These are phyloP conservation scores for Alsophila aescularia DNA, from an alignment of 2,888 invertebrate genomes.

Conservation along the genomic window DNA sequence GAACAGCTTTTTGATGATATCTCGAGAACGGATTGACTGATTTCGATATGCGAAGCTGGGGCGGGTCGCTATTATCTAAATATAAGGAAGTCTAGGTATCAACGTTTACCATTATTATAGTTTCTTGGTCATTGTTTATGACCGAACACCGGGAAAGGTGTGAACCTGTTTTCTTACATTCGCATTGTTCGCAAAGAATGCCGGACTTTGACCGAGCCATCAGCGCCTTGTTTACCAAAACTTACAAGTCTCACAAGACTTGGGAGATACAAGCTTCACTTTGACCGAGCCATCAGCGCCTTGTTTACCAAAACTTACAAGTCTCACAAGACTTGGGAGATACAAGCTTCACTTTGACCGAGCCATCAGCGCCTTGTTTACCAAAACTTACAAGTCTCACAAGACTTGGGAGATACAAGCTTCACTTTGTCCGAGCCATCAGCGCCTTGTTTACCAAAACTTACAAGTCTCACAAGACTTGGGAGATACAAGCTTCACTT, in stretches of 20 bases:
- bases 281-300: conserved; percentile 44
- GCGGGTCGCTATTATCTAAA: too few relatives aligned
- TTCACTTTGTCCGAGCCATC: conserved; percentile 51
- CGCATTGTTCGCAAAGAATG: conserved; percentile 41
- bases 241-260: too few relatives aligned
- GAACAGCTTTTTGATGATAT: too few relatives aligned
- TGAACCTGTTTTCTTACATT: not conserved
- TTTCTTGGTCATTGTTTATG: not conserved
- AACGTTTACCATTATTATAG: too few relatives aligned
- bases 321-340: too few relatives aligned
- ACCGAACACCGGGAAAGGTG: not conserved
- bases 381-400: not conserved
- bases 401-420: too few relatives aligned
- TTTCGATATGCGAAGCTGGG: too few relatives aligned
- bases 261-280: too few relatives aligned
- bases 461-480: too few relatives aligned
- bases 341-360: conserved; percentile 55
- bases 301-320: conserved; percentile 33
- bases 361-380: conserved; percentile 44
- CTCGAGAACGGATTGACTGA: too few relatives aligned
- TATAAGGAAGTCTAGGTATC: too few relatives aligned
- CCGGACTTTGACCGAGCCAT: conserved; percentile 50
- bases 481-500: too few relatives aligned
- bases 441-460: conserved; percentile 38
- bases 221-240: conserved; percentile 40